Evolutionary conservation across 30 jellyfish, hydroid and myxozoan species (phyloP).

Genomic region (Aurelia aurita): DNA sequence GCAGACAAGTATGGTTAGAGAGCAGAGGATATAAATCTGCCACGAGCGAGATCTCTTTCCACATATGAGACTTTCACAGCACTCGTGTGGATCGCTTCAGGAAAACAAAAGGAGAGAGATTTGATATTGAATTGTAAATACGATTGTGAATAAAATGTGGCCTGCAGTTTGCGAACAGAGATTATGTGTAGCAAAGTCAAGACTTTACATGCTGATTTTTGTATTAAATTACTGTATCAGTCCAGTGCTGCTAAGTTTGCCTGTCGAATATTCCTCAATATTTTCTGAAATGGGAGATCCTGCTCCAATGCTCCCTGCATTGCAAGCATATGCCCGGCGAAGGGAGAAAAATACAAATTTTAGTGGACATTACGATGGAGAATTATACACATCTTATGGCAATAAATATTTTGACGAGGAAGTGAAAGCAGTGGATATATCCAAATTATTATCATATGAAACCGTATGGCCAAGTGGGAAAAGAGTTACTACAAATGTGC

Average conservation of each 20-base stretch:
- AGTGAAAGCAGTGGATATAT: slow-evolving; percentile 47
- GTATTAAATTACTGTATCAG: neutral
- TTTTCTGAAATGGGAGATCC: slow-evolving; percentile 15
- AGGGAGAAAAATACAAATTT: slow-evolving; percentile 79
- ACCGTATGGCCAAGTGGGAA: slow-evolving; percentile 90
- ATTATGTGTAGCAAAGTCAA: neutral
- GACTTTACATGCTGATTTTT: neutral
- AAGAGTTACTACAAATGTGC: slow-evolving; percentile 83
- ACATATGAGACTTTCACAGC: neutral
- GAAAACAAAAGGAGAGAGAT: neutral
- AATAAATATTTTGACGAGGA: slow-evolving; percentile 34
- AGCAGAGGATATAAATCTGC: neutral
- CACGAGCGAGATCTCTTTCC: slow-evolving; percentile 20
- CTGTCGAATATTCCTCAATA: slow-evolving; percentile 52
- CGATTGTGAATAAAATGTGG: neutral
- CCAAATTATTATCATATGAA: slow-evolving; percentile 85
- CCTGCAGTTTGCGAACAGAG: neutral
- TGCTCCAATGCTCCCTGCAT: slow-evolving; percentile 38
- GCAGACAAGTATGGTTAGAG: slow-evolving; percentile 9
- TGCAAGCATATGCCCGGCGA: slow-evolving; percentile 44
- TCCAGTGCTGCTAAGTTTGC: slow-evolving; percentile 55
- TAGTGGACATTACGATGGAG: slow-evolving; percentile 82
- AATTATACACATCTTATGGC: slow-evolving; percentile 82
- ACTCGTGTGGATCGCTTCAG: neutral
- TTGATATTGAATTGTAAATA: neutral